phyloP scores from a whole-genome alignment of 2,797 vertebrate genomes.

The Oreochromis grahami region DNA sequence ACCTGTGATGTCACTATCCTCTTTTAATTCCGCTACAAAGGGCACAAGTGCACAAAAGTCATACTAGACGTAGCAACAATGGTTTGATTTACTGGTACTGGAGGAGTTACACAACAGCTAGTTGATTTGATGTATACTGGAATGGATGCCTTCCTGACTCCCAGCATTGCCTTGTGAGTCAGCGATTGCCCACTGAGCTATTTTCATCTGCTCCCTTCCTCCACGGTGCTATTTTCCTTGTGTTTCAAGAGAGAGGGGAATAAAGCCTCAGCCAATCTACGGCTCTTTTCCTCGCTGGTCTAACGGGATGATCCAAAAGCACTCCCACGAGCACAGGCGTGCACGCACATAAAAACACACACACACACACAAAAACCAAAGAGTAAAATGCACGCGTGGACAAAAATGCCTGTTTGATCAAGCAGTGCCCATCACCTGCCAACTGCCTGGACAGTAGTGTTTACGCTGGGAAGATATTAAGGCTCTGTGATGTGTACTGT shows the following conservation, averaged over 20 bases:
- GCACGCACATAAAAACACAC: slow-evolving; percentile 12
- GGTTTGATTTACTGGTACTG: slow-evolving; percentile 31
- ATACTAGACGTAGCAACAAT: not conserved
- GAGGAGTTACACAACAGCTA: slow-evolving; percentile 56
- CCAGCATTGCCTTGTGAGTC: slow-evolving; percentile 70
- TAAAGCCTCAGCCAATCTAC: slow-evolving; percentile 55
- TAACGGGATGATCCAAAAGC: slow-evolving; percentile 67
- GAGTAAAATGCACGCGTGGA: not conserved
- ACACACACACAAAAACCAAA: not conserved
- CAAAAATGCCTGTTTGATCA: not conserved
- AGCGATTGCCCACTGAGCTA: slow-evolving; percentile 75
- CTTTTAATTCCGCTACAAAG: slow-evolving; percentile 12
- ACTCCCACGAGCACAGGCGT: slow-evolving; percentile 45
- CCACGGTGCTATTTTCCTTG: slow-evolving; percentile 61
- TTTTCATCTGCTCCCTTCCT: slow-evolving; percentile 74
- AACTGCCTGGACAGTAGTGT: not conserved
- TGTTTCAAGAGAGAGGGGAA: slow-evolving; percentile 55
- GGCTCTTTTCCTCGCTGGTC: slow-evolving; percentile 48
- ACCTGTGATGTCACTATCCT: slow-evolving; percentile 39
- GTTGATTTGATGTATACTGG: slow-evolving; percentile 51
- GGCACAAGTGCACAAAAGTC: slow-evolving; percentile 13
- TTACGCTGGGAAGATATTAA: not conserved
- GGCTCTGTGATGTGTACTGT: not conserved
- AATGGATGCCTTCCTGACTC: slow-evolving; percentile 58
- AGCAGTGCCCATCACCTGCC: slow-evolving; percentile 1